Base-by-base conservation (phyloP, 2,797 vertebrate species). In the Myripristis murdjan region DNA sequence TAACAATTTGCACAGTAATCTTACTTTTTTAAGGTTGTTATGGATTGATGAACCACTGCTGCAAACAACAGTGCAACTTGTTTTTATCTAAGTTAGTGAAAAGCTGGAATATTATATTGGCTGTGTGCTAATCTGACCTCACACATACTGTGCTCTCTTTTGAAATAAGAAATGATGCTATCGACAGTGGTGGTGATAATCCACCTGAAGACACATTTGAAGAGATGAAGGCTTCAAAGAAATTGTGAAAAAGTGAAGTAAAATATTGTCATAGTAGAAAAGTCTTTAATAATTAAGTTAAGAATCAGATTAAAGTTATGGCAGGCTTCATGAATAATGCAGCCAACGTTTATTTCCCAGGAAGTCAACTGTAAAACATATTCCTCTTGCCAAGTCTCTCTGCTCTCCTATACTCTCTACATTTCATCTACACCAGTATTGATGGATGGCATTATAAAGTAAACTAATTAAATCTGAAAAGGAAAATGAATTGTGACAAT, bases 371-470 rank as follows among this genome's bases (percentile, higher is more conserved):
- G 94, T 95, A 95, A 96, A 95, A 93, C 91, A 93, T 81, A 89
- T 85, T 91, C 93, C 90, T 84, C 91, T 76, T 79, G 90, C 92
- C 89, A 82, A 88, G 92, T 83, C 73, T 73, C 83, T 54, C 64
- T 48, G 69, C 83, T 86, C 93, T 81, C 88, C 84, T 82, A 74
- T 93, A 84, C 91, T 91, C 92, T 56, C 14, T 90, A 91, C 88
- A 93, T 97, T 96, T 96, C 95, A 96, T 96, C 95, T 94, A 89
- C 91, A 92, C 90, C 93, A 89, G 90, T 91, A 84, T 90, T 97
- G 96, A 97, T 96, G 95, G 95, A 97, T 96, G 91, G 89, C 92
- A 91, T 95, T 96, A 95, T 95, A 96, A 97, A 96, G 92, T 91
- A 96, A 97, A 97, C 96, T 95, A 97, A 97, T 97, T 93, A 94